Evolutionary conservation across 2,797 vertebrate genomes (phyloP).

Genomic region (Enteromius thamalakanensis): DNA sequence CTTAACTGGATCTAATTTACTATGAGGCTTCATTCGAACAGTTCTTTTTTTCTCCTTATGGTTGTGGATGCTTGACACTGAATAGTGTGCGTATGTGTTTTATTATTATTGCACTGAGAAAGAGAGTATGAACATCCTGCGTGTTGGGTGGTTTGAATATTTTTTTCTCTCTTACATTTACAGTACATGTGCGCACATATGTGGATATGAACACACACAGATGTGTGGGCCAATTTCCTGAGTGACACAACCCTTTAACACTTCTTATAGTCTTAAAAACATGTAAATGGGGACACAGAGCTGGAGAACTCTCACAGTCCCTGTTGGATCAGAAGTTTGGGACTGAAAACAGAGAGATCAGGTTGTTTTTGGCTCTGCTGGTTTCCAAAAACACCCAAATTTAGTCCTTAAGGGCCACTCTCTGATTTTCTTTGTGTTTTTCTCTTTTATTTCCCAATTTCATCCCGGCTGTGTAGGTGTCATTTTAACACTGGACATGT

Average conservation of each 20-base stretch:
- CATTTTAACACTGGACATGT: neutral
- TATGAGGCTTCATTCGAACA: neutral
- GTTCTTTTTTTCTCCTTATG: neutral
- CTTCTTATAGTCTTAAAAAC: conserved; percentile 11
- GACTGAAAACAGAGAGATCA: conserved; percentile 24
- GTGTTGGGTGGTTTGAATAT: neutral
- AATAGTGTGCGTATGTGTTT: neutral
- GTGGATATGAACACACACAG: neutral
- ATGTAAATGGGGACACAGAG: neutral
- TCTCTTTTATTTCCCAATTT: neutral
- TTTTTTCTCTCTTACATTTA: neutral
- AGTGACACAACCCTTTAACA: neutral
- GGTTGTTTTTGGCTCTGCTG: conserved; percentile 39
- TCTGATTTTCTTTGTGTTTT: conserved; percentile 18
- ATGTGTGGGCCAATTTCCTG: conserved; percentile 14
- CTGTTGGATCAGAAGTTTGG: neutral
- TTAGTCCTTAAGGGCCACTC: conserved; percentile 20
- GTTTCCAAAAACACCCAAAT: conserved; percentile 29
- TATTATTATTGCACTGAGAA: neutral
- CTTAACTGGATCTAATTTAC: conserved; percentile 18
- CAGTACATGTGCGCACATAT: conserved; percentile 2
- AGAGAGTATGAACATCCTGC: conserved; percentile 7
- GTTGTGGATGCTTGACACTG: conserved; percentile 10
- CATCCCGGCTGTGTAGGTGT: neutral
- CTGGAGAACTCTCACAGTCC: neutral